These are phyloP conservation scores for Sarcophaga bullata DNA, from an alignment of 1,140 invertebrate species.

Conservation along the genomic window DNA sequence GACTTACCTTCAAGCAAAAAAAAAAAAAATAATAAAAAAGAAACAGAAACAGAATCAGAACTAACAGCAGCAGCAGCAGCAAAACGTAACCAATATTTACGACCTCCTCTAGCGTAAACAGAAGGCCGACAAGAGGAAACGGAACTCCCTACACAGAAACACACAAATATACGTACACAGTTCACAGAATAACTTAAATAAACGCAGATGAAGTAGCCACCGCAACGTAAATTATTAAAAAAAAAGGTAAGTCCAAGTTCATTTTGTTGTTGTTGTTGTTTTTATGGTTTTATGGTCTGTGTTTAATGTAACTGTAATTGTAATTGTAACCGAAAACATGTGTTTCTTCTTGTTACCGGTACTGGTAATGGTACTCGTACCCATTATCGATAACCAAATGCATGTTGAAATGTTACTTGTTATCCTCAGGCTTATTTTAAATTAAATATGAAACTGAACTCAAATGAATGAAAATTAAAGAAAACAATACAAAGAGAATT, in stretches of 20 bases:
- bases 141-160: no score
- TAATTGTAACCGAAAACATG: neutral
- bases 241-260: neutral
- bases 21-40: neutral
- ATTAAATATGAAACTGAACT: neutral
- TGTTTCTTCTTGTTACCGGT: neutral
- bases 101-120: no score
- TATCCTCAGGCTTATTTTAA: slow-evolving; percentile 27
- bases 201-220: slow-evolving; percentile 6
- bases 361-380: neutral
- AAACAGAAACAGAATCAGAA: neutral
- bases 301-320: neutral
- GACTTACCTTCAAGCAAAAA: neutral
- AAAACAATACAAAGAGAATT: no score
- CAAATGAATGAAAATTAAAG: neutral
- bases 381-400: neutral
- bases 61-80: no score
- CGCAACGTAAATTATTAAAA: slow-evolving; percentile 27
- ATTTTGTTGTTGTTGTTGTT: neutral
- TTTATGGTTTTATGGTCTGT: neutral
- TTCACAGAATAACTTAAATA: no score
- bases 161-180: no score
- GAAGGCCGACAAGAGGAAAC: no score
- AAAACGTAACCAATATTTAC: no score
- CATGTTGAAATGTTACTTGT: neutral